Conservation (phyloP, 1,140 invertebrate species). For the Bradysia coprophila region DNA sequence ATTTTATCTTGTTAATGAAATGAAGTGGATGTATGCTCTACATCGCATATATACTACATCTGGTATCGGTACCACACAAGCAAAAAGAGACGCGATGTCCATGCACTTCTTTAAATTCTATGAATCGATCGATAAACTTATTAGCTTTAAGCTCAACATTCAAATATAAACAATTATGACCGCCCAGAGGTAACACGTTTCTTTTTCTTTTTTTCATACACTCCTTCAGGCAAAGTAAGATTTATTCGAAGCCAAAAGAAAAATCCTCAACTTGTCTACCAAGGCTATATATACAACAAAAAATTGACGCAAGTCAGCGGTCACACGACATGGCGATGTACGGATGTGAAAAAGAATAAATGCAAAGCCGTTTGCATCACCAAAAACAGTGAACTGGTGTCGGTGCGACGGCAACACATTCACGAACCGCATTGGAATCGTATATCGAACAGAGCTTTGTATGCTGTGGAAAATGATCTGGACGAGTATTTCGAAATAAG, state of each 20-base stretch:
- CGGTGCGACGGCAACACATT: conserved; percentile 12
- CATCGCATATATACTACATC: not conserved
- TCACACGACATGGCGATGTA: conserved; percentile 19
- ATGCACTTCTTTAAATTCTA: too few relatives aligned
- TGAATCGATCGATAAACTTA: too few relatives aligned
- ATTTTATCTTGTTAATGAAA: too few relatives aligned
- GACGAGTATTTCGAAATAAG: conserved; percentile 19
- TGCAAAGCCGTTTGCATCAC: conserved; percentile 20
- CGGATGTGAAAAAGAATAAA: conserved; percentile 14
- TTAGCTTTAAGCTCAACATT: too few relatives aligned
- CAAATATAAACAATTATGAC: too few relatives aligned
- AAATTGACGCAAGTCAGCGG: conserved; percentile 19
- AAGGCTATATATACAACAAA: conserved; percentile 19
- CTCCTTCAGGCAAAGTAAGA: not conserved
- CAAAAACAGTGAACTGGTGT: conserved; percentile 11
- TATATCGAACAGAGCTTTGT: conserved; percentile 14
- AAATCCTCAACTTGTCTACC: conserved; percentile 17
- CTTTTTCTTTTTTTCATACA: not conserved
- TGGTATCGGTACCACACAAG: too few relatives aligned
- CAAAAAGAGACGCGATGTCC: too few relatives aligned
- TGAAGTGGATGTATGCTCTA: too few relatives aligned
- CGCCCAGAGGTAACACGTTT: too few relatives aligned
- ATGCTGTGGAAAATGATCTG: conserved; percentile 14
- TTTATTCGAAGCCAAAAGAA: conserved; percentile 21
- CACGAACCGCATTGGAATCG: conserved; percentile 11